A percentile compares a stretch with the other conserved stretches of the same genome.
Evolutionary conservation across 2,888 invertebrate species (phyloP).

Genomic region (Limnephilus rhombicus): DNA sequence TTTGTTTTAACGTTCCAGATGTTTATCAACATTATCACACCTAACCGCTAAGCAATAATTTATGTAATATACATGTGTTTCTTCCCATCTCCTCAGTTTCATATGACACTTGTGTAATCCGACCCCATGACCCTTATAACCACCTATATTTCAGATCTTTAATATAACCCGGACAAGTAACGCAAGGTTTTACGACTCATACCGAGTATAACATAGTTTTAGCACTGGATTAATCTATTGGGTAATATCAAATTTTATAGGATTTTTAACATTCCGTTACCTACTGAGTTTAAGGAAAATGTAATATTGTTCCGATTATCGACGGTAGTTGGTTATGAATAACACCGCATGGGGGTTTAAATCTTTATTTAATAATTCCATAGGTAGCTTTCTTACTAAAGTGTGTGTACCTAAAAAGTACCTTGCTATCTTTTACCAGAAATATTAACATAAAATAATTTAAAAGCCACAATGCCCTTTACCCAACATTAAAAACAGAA

Average conservation of each 20-base stretch:
- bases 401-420: no score
- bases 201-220: background rate
- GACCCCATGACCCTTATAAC: background rate
- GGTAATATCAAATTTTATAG: background rate
- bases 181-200: background rate
- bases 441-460: no score
- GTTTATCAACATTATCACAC: background rate
- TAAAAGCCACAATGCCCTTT: no score
- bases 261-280: background rate
- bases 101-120: conserved; percentile 6
- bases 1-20: background rate
- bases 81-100: background rate
- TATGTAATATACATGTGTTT: background rate
- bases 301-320: background rate
- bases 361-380: background rate
- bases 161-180: background rate
- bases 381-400: no score
- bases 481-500: no score
- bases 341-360: background rate
- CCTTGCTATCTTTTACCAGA: no score
- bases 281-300: background rate
- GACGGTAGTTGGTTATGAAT: background rate
- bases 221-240: background rate
- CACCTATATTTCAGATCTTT: background rate
- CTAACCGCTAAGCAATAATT: background rate